A percentile compares a stretch with the other conserved stretches of the same genome.
Conservation (phyloP, 2,113 vertebrate species). For the Rhadina sibilatrix region DNA sequence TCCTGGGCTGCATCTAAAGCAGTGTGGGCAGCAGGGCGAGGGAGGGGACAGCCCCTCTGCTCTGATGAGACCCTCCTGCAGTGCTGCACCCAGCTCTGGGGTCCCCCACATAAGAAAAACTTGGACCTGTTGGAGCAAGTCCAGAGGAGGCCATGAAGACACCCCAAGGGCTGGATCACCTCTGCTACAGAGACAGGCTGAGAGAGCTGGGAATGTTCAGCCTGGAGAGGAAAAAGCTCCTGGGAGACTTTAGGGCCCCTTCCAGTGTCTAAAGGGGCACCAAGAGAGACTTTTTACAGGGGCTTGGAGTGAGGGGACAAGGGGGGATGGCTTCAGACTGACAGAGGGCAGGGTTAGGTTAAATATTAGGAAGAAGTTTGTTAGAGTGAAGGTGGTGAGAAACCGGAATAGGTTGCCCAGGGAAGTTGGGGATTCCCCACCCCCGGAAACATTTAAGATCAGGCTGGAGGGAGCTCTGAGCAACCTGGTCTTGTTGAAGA, state of each 20-base stretch:
- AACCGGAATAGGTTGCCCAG: neutral
- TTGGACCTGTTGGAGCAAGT: neutral
- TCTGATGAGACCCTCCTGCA: neutral
- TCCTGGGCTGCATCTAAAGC: neutral
- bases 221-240: neutral
- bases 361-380: neutral
- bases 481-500: too few relatives aligned
- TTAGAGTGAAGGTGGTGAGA: neutral
- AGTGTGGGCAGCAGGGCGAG: fast-evolving
- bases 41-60: neutral
- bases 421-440: too few relatives aligned
- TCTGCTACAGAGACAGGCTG: neutral
- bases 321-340: neutral
- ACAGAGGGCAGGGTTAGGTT: neutral
- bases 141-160: neutral
- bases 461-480: neutral
- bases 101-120: neutral
- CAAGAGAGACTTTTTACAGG: neutral
- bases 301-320: neutral
- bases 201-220: neutral
- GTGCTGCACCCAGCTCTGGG: neutral
- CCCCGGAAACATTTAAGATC: neutral
- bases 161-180: neutral
- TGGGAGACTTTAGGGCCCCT: neutral
- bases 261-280: neutral